These are phyloP conservation scores for Oophaga sylvatica DNA, from an alignment of 2,797 vertebrate species.

Conservation along the genomic window DNA sequence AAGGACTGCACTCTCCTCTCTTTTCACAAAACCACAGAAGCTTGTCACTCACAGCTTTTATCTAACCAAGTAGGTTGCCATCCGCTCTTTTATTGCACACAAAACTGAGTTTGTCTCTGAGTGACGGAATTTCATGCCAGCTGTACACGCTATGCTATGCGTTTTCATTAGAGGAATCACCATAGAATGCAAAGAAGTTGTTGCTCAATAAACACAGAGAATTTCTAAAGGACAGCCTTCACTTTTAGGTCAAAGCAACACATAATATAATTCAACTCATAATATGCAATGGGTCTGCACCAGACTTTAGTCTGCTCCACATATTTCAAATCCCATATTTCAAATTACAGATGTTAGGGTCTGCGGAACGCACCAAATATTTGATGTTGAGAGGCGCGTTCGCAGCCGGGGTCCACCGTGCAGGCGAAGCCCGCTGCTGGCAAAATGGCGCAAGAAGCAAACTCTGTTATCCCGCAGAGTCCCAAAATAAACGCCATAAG, in stretches of 20 bases:
- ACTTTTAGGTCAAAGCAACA: background rate
- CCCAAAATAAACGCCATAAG: too few species aligned
- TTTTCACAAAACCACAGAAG: slow-evolving; percentile 25
- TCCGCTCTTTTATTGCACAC: slow-evolving; percentile 52
- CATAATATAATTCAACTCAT: too few species aligned
- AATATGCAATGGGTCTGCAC: too few species aligned
- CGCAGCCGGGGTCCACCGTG: too few species aligned
- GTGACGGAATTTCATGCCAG: slow-evolving; percentile 48
- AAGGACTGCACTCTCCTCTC: background rate
- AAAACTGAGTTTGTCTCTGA: slow-evolving; percentile 31
- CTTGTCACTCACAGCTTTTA: slow-evolving; percentile 9
- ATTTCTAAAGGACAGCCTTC: background rate
- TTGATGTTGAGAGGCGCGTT: too few species aligned
- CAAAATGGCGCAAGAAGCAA: too few species aligned
- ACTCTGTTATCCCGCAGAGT: too few species aligned
- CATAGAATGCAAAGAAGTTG: background rate
- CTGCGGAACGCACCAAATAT: too few species aligned
- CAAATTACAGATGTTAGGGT: too few species aligned
- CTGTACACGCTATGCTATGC: slow-evolving; percentile 29
- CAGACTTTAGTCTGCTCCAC: too few species aligned
- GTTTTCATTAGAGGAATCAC: slow-evolving; percentile 15
- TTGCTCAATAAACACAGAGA: background rate
- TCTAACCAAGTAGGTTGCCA: slow-evolving; percentile 54
- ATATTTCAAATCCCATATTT: too few species aligned
- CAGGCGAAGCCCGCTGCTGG: too few species aligned